Conservation (phyloP, 1,140 invertebrate genomes). For the Elymnias hypermnestra region DNA sequence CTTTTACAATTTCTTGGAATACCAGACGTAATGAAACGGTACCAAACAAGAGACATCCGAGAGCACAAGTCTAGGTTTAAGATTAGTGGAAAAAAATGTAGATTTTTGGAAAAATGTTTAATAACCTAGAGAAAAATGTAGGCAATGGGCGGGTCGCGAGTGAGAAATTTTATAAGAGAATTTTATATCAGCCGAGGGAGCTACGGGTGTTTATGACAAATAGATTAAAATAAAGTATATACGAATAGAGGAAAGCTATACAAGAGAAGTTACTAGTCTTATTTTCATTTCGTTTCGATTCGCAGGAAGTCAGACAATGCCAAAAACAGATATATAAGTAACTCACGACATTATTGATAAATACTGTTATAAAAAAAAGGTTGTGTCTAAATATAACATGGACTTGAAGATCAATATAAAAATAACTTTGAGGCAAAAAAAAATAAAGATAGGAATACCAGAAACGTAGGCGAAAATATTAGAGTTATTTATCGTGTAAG, state of each 20-base stretch:
- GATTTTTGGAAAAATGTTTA: constrained; percentile 72
- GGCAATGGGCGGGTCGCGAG: constrained; percentile 42
- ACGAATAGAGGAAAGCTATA: constrained; percentile 37
- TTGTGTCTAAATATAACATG: constrained; percentile 55
- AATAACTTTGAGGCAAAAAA: constrained; percentile 36
- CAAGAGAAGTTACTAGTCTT: constrained; percentile 35
- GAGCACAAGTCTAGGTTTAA: constrained; percentile 54
- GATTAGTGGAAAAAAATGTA: constrained; percentile 61
- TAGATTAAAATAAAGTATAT: constrained; percentile 30
- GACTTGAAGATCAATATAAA: constrained; percentile 38
- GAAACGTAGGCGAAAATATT: constrained; percentile 48
- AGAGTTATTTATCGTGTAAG: constrained; percentile 61
- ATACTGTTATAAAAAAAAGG: constrained; percentile 56
- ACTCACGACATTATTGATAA: constrained; percentile 34
- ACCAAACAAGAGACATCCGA: constrained; percentile 23
- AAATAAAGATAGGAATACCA: constrained; percentile 27
- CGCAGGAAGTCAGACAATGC: constrained; percentile 34
- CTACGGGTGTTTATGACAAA: constrained; percentile 28
- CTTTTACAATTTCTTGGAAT: constrained; percentile 18
- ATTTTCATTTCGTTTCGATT: constrained; percentile 29
- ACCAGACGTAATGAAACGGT: constrained; percentile 4
- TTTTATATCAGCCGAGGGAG: constrained; percentile 49
- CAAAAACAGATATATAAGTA: constrained; percentile 43
- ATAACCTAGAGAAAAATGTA: constrained; percentile 47
- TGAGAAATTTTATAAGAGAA: constrained; percentile 60